A percentile compares a stretch with the other conserved stretches of the same genome.
These are phyloP conservation scores for Montipora efflorescens DNA, from an alignment of 64 coral and sea anemone genomes.

Conservation along the genomic window DNA sequence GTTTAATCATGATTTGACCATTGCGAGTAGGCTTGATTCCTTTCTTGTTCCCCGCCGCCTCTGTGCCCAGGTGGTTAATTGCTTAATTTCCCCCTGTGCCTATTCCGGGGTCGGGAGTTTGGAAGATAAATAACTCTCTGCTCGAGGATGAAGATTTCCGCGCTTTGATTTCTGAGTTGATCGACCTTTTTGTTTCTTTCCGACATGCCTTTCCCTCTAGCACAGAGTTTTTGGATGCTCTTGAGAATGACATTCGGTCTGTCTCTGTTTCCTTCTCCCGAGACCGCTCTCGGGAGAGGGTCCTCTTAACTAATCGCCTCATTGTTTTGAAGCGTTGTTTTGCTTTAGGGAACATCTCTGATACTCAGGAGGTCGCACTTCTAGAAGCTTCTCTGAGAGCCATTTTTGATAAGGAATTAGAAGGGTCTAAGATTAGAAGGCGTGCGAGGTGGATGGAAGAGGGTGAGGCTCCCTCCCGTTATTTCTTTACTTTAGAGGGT, in stretches of 20 bases:
- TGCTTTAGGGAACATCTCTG: neutral
- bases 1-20: neutral
- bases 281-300: neutral
- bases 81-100: neutral
- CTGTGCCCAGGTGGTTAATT: neutral
- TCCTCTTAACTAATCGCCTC: neutral
- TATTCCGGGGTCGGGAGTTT: neutral
- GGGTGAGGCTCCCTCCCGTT: slow-evolving; percentile 47
- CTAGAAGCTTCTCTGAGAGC: neutral
- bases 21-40: slow-evolving; percentile 12
- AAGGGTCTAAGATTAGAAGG: neutral
- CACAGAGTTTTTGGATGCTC: too few species aligned
- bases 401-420: neutral
- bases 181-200: too few species aligned
- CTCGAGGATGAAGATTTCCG: neutral
- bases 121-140: slow-evolving; percentile 23
- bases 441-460: slow-evolving; percentile 48
- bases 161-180: too few species aligned
- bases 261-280: neutral
- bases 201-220: too few species aligned
- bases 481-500: slow-evolving; percentile 1
- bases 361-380: neutral
- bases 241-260: too few species aligned
- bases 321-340: neutral
- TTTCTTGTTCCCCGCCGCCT: slow-evolving; percentile 16